A percentile compares a stretch with the other conserved stretches of the same genome.
These are phyloP conservation scores for Limnodromus scolopaceus DNA, from an alignment of 2,797 vertebrate species.

Conservation along the genomic window DNA sequence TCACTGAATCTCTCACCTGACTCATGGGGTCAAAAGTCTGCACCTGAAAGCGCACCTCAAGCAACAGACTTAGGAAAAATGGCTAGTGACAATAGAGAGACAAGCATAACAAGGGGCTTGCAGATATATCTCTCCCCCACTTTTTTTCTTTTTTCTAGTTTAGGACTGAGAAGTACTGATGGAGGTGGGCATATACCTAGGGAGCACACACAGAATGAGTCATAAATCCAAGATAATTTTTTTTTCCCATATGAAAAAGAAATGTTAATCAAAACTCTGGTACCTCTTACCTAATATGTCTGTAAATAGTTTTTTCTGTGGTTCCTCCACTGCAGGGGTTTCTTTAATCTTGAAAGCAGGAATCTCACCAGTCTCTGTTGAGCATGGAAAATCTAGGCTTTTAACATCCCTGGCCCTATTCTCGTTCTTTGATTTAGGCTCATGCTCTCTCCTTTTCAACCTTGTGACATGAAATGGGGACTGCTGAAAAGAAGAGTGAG, in stretches of 20 bases:
- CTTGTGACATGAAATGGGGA: background rate
- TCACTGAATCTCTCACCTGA: background rate
- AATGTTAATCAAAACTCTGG: background rate
- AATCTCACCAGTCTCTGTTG: background rate
- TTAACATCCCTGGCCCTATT: background rate
- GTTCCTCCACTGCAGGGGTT: background rate
- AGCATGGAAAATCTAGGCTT: background rate
- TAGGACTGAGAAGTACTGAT: background rate
- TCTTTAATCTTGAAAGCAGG: constrained; percentile 24
- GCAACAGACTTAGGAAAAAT: background rate
- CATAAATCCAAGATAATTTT: background rate
- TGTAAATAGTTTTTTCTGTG: background rate
- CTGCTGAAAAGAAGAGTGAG: background rate
- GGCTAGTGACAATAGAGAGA: background rate
- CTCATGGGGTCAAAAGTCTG: background rate
- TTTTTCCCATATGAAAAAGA: background rate
- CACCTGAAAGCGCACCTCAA: background rate
- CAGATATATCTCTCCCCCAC: background rate
- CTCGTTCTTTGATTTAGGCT: background rate
- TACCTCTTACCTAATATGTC: background rate
- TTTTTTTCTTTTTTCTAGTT: background rate
- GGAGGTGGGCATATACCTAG: background rate
- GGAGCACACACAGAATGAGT: background rate
- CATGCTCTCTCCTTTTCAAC: background rate
- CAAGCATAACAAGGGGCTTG: background rate